Percentiles rank a stretch among this genome's conserved stretches.
Evolutionary conservation across 2,888 invertebrate genomes (phyloP).

Genomic region (Aphrophora alni): DNA sequence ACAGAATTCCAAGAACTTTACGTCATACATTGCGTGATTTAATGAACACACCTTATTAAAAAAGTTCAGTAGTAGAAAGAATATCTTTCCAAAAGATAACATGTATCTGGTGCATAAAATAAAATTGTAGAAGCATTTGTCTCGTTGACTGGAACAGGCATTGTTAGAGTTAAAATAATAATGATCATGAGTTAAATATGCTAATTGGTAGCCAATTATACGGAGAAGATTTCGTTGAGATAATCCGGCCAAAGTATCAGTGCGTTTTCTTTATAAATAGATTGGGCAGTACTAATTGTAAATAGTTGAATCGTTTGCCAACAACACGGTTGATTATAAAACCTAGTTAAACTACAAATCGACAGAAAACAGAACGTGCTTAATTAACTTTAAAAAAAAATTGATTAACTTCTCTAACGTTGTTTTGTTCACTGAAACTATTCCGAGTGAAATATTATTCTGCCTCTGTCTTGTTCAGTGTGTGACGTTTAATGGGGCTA

Average conservation of each 20-base stretch:
- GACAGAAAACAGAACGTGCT: neutral
- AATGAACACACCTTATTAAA: too few species aligned
- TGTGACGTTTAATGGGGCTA: conserved; percentile 31
- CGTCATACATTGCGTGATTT: too few species aligned
- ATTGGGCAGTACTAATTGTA: neutral
- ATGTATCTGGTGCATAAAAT: too few species aligned
- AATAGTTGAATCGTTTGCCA: neutral
- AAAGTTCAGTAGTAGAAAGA: too few species aligned
- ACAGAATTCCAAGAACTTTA: too few species aligned
- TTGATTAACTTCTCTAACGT: neutral
- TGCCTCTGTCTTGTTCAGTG: neutral
- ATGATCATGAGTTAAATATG: neutral
- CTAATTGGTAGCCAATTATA: neutral
- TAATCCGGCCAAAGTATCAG: neutral
- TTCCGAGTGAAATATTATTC: neutral
- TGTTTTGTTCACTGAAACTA: too few species aligned
- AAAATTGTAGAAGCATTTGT: neutral
- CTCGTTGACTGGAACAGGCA: neutral
- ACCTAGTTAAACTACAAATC: neutral
- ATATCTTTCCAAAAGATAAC: too few species aligned
- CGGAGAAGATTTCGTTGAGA: neutral
- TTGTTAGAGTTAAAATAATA: neutral
- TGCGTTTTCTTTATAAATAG: neutral
- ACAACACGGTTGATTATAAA: neutral
- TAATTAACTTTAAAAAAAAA: neutral